Evolutionary conservation across 2,888 invertebrate species (phyloP).

Genomic region (Zygaena filipendulae): DNA sequence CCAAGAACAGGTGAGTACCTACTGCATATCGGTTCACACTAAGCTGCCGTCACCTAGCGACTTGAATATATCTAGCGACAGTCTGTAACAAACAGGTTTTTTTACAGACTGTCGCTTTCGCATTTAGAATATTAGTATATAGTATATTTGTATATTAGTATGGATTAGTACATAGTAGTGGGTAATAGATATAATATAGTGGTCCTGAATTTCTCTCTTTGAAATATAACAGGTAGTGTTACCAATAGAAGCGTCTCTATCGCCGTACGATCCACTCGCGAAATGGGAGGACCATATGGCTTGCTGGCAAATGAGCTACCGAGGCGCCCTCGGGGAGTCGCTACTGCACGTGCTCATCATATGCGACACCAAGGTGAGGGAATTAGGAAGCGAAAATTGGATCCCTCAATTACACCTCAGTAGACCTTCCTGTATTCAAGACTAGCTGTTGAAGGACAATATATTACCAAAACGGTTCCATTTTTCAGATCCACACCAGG

Average conservation of each 20-base stretch:
- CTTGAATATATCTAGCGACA: no score
- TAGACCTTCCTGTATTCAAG: not conserved
- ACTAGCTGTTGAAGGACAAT: not conserved
- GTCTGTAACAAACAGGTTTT: no score
- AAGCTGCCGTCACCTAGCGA: no score
- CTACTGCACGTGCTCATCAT: conserved; percentile 94
- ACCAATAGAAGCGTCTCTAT: conserved; percentile 87
- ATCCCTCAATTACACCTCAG: not conserved
- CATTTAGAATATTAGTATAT: no score
- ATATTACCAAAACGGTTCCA: no score
- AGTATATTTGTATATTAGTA: no score
- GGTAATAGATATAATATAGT: no score
- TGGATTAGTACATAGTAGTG: no score
- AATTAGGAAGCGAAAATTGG: not conserved
- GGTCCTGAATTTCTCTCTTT: no score
- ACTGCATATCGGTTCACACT: not conserved
- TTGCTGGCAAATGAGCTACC: conserved; percentile 97
- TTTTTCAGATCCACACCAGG: conserved; percentile 72
- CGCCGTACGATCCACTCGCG: conserved; percentile 86
- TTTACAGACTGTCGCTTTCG: no score
- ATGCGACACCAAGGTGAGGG: conserved; percentile 86
- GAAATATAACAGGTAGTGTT: conserved; percentile 80
- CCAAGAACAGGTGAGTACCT: conserved; percentile 74
- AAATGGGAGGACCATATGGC: conserved; percentile 93
- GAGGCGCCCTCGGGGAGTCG: conserved; percentile 95